Conservation (phyloP, 2,113 vertebrate genomes). For the Probosciger aterrimus region DNA sequence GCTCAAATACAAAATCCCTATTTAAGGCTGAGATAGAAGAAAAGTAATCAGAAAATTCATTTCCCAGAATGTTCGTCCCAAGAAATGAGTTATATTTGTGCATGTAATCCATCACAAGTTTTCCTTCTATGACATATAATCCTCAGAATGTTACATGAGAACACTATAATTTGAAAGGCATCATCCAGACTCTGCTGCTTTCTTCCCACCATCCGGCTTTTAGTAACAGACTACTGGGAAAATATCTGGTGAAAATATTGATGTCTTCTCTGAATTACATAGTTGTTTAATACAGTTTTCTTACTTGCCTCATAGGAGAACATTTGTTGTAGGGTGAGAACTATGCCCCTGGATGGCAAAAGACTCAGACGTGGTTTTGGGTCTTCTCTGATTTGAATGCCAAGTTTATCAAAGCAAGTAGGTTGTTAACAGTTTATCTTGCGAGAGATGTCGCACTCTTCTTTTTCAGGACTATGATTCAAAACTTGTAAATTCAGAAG, state of each 20-base stretch:
- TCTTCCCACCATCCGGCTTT: background rate
- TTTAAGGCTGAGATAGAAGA: background rate
- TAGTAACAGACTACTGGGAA: slow-evolving; percentile 12
- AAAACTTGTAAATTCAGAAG: background rate
- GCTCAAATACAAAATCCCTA: background rate
- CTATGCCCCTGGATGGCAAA: background rate
- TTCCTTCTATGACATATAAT: background rate
- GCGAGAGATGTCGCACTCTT: background rate
- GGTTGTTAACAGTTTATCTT: background rate
- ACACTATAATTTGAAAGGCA: slow-evolving; percentile 35
- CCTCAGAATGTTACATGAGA: slow-evolving; percentile 25
- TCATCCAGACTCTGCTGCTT: slow-evolving; percentile 10
- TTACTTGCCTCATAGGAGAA: background rate
- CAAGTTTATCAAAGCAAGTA: background rate
- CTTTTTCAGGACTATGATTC: background rate
- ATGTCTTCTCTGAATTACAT: slow-evolving; percentile 17
- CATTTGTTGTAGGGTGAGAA: background rate
- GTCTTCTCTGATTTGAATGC: background rate
- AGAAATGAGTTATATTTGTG: slow-evolving; percentile 21
- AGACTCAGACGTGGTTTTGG: background rate
- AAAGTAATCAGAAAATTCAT: background rate
- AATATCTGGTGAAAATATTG: background rate
- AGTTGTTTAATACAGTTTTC: slow-evolving; percentile 35
- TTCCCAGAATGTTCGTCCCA: background rate
- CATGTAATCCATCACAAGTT: slow-evolving; percentile 1